Evolutionary conservation across 2,113 vertebrate species (phyloP).

Genomic region (Phrynosoma platyrhinos): DNA sequence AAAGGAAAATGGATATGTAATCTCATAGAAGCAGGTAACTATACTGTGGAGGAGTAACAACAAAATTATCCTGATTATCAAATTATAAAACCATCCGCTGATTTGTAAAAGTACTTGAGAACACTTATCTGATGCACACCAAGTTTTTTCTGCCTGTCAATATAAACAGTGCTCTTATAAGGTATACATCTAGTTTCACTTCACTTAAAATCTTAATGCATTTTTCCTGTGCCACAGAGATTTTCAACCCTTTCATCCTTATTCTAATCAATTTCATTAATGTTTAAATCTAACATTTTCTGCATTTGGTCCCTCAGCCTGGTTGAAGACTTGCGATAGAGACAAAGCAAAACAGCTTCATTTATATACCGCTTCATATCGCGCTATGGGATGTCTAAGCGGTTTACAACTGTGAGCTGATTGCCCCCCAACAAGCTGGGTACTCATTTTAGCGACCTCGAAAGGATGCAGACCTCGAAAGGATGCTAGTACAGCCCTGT

Average conservation of each 20-base stretch:
- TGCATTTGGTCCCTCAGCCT: neutral
- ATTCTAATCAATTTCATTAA: neutral
- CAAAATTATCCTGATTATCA: conserved; percentile 7
- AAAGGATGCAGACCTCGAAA: no score
- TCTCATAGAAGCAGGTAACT: conserved; percentile 6
- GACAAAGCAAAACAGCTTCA: no score
- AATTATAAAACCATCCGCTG: neutral
- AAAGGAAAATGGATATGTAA: neutral
- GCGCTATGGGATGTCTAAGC: no score
- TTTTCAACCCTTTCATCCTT: neutral
- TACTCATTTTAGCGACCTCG: no score
- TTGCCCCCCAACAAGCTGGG: no score
- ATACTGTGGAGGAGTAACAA: rapidly evolving
- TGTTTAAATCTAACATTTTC: neutral
- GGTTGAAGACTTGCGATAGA: neutral
- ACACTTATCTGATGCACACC: neutral
- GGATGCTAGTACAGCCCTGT: neutral
- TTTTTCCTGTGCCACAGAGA: neutral
- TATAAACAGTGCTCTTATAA: neutral
- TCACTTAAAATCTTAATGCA: conserved; percentile 1
- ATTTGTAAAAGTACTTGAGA: neutral
- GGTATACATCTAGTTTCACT: neutral
- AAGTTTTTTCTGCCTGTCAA: neutral
- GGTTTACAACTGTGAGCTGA: no score
- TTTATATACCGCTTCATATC: no score